Evolutionary conservation across 2,797 vertebrate species (phyloP), one percentile per base, ranked within the genome.

Genomic region (Tympanoctomys barrerae): DNA sequence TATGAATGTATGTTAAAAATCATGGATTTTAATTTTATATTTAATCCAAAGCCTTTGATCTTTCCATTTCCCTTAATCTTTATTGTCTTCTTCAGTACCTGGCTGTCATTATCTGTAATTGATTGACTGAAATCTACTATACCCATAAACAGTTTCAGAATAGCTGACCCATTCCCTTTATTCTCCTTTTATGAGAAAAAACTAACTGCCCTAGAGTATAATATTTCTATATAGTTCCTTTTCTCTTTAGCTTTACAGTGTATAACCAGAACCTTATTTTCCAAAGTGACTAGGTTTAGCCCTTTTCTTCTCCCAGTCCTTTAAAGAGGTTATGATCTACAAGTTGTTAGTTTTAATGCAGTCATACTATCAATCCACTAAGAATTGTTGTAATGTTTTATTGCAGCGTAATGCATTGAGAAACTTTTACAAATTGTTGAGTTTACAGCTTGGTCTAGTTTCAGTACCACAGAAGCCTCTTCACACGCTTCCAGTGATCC

Each of bases 11-110:
- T 39, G 28, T 83, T 75, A 46, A 89, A 79, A 42, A 22, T 33
- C 62, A 71, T 26, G 19, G 54, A 83, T 46, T 79, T 4, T 7
- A 57, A 36, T 7, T 59, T 49, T 11, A 16, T 26, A 33, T n/a
- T 62, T 36, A 42, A 39, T 22, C 31, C 54, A 94, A 33, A 18
- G n/a, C 78, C 57, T 79, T 83, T 62, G n/a, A 62, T 31, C 4
- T 3, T 49, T 90, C 24, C 1, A 21, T 21, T 28, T 71, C 52
- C 31, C 46, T 24, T 71, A 81, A 70, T 62, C 46, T 84, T 84
- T 87, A 91, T n/a, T 28, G 62, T 96, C 83, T 87, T 95, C 81
- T 21, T 86, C n/a, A 82, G 52, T 54, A 62, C 13, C 14, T 79
- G n/a, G 4, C 62, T 49, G 16, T 66, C 46, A 39, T 71, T 21